Evolutionary conservation across 2,888 invertebrate species (phyloP).

Genomic region (Harpagoxenus sublaevis): DNA sequence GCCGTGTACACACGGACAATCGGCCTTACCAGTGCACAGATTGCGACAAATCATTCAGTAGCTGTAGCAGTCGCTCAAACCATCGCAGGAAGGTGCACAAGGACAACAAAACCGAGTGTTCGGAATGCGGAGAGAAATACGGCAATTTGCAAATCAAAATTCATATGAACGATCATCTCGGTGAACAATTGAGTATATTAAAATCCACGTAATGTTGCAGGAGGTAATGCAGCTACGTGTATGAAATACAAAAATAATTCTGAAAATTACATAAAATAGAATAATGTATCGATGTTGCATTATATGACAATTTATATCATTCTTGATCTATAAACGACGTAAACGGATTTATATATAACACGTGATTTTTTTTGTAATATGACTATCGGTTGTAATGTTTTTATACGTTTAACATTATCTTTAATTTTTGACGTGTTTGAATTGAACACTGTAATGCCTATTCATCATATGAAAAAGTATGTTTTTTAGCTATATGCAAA

Average conservation of each 20-base stretch:
- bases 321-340: too few species aligned
- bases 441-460: background rate
- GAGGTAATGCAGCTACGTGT: background rate
- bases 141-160: conserved; percentile 66
- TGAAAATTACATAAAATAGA: background rate
- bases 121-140: conserved; percentile 70
- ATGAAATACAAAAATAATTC: background rate
- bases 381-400: background rate
- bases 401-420: background rate
- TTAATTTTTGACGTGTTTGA: background rate
- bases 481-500: background rate
- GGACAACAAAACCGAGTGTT: conserved; percentile 67
- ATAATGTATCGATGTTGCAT: background rate
- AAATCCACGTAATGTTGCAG: conserved; percentile 26
- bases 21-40: conserved; percentile 72
- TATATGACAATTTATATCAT: background rate
- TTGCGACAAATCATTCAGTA: conserved; percentile 71
- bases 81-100: conserved; percentile 72
- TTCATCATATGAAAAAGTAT: background rate
- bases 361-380: background rate
- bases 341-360: too few species aligned
- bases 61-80: conserved; percentile 67
- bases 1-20: conserved; percentile 72
- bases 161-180: conserved; percentile 75
- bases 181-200: conserved; percentile 70